A percentile compares a stretch with the other conserved stretches of the same genome.
Evolutionary conservation across 2,888 invertebrate species (phyloP).

Genomic region (Heliconius aoede): DNA sequence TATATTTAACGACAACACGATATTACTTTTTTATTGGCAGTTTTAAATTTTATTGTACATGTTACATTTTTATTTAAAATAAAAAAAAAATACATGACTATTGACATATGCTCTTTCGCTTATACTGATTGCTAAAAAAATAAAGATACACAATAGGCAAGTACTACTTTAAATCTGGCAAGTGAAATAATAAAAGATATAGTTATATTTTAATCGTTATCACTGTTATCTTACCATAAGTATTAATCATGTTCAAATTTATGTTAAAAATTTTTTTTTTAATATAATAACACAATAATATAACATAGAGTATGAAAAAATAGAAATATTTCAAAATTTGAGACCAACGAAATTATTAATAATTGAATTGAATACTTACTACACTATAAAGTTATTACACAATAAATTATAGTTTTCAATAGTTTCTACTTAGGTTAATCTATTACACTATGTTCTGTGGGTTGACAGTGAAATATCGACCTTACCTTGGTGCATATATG

Average conservation of each 20-base stretch:
- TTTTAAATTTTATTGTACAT: not conserved
- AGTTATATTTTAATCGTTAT: too few relatives aligned
- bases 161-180: not conserved
- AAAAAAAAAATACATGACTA: not conserved
- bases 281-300: too few relatives aligned
- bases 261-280: too few relatives aligned
- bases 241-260: too few relatives aligned
- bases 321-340: not conserved
- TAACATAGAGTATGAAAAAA: not conserved
- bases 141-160: not conserved
- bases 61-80: not conserved
- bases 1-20: not conserved
- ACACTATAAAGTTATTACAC: not conserved
- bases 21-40: not conserved
- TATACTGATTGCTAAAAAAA: not conserved
- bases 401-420: not conserved
- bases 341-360: not conserved
- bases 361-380: too few relatives aligned
- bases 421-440: not conserved
- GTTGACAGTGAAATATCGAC: constrained; percentile 43
- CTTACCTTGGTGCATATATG: constrained; percentile 46
- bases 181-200: not conserved
- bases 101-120: not conserved
- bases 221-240: too few relatives aligned
- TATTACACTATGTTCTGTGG: constrained; percentile 34